These are phyloP conservation scores for Agrypnus murinus DNA, from an alignment of 2,888 invertebrate genomes.

Conservation along the genomic window DNA sequence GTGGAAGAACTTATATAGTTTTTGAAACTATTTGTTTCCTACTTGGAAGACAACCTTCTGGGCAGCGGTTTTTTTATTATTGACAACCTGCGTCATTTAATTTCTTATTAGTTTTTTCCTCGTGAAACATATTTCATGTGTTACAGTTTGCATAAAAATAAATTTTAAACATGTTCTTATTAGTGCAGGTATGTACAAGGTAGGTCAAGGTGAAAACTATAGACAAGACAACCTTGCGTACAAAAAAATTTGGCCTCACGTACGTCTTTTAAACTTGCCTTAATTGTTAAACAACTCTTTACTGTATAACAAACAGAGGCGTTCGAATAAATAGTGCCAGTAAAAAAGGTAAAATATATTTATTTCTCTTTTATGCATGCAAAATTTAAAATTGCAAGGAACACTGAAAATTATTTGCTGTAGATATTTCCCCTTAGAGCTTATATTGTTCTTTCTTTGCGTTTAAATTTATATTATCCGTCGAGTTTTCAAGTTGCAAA, in stretches of 20 bases:
- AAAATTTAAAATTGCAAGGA: background rate
- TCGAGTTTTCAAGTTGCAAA: background rate
- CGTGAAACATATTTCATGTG: too few species aligned
- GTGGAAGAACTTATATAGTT: too few species aligned
- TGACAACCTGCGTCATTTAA: too few species aligned
- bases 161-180: background rate
- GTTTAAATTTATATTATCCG: conserved; percentile 16
- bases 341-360: background rate
- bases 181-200: background rate
- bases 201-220: conserved; percentile 2
- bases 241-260: background rate
- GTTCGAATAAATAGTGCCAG: background rate
- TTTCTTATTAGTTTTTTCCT: too few species aligned
- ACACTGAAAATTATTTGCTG: background rate
- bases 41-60: too few species aligned
- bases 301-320: background rate
- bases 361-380: background rate
- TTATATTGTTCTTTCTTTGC: background rate
- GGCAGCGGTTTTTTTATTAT: too few species aligned
- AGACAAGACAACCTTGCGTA: background rate
- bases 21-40: too few species aligned
- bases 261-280: background rate
- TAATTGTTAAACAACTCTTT: conserved; percentile 3
- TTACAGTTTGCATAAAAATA: too few species aligned
- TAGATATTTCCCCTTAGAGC: background rate